These are phyloP conservation scores for Anguilla marmorata DNA, from an alignment of 2,797 vertebrate species.

Conservation along the genomic window DNA sequence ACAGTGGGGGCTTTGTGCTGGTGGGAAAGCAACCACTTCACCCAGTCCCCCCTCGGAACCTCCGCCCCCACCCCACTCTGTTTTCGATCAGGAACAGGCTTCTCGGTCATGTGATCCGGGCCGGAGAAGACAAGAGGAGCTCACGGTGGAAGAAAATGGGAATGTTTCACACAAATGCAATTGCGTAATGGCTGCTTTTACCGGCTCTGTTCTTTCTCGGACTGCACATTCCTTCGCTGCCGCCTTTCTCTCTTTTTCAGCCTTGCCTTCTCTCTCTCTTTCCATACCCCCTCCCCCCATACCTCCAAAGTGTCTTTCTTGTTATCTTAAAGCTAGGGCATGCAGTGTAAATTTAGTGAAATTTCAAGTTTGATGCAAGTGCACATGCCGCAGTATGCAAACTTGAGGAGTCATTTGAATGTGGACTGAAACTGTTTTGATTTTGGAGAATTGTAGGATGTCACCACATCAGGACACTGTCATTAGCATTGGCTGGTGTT, in stretches of 20 bases:
- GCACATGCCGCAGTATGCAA: neutral
- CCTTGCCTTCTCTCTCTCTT: neutral
- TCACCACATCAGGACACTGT: slow-evolving; percentile 23
- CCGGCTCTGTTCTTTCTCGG: neutral
- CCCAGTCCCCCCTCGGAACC: neutral
- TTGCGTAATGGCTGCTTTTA: slow-evolving; percentile 4
- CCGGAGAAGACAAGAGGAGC: neutral
- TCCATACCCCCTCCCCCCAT: neutral
- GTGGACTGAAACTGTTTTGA: neutral
- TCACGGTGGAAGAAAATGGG: neutral
- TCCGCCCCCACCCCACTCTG: neutral
- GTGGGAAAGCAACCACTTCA: slow-evolving; percentile 37
- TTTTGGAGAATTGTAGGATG: slow-evolving; percentile 3
- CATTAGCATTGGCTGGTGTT: slow-evolving; percentile 46
- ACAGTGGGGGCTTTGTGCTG: slow-evolving; percentile 40
- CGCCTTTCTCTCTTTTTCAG: neutral
- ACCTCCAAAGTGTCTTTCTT: neutral
- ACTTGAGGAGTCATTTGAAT: neutral
- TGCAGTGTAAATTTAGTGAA: neutral
- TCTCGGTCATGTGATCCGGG: slow-evolving; percentile 21
- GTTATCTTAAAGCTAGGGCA: neutral
- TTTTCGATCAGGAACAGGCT: slow-evolving; percentile 17
- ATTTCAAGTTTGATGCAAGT: neutral
- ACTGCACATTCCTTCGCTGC: neutral
- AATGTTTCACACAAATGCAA: neutral